Conservation (phyloP, 1,140 invertebrate genomes). For the Mactra quadrangularis region DNA sequence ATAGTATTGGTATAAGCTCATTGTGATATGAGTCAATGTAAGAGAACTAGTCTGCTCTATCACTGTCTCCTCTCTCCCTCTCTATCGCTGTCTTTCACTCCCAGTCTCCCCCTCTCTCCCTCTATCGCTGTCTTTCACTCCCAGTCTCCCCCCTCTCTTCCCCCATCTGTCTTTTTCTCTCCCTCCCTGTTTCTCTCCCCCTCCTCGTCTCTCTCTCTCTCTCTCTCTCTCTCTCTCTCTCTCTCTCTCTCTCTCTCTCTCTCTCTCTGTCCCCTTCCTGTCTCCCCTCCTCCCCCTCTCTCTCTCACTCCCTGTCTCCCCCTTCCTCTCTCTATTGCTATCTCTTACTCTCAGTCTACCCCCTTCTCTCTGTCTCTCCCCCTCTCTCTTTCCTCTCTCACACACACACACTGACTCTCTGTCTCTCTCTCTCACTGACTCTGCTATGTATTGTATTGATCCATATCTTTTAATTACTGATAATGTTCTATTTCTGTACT, state of each 20-base stretch:
- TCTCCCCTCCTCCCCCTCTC: not conserved
- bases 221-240: not conserved
- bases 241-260: not conserved
- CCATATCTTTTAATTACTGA: conserved; percentile 26
- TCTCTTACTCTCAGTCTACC: no score
- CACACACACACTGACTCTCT: no score
- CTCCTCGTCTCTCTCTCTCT: not conserved
- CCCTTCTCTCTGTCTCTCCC: no score
- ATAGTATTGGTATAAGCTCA: no score
- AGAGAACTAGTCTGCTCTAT: no score
- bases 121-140: not conserved
- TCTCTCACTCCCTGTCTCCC: not conserved
- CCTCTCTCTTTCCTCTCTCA: no score
- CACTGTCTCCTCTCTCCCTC: not conserved
- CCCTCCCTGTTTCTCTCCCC: not conserved
- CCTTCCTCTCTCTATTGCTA: not conserved
- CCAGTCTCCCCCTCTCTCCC: not conserved
- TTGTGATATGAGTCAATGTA: no score
- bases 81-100: not conserved
- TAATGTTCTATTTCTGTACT: conserved; percentile 8
- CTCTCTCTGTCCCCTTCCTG: not conserved
- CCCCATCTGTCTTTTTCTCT: not conserved
- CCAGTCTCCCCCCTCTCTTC: not conserved
- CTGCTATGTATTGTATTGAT: conserved; percentile 28
- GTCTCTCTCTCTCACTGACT: no score